These are phyloP conservation scores for Brachymystax lenok DNA, from an alignment of 2,797 vertebrate genomes.

Conservation along the genomic window DNA sequence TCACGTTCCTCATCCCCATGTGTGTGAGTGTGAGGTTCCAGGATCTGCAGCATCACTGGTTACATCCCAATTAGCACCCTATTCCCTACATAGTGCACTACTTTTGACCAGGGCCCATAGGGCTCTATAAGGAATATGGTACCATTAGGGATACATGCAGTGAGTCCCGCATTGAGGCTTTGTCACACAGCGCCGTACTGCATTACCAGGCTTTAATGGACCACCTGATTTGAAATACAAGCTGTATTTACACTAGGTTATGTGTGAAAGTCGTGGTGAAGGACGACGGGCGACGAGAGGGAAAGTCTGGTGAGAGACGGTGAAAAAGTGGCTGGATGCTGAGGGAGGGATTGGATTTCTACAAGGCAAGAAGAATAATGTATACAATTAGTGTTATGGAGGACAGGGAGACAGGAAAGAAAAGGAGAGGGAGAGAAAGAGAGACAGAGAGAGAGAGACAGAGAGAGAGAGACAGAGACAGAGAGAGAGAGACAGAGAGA, in stretches of 20 bases:
- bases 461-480: neutral
- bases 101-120: neutral
- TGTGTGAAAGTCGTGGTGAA: neutral
- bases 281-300: neutral
- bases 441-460: neutral
- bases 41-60: constrained; percentile 28
- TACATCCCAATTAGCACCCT: neutral
- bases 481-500: neutral
- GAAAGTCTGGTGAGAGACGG: neutral
- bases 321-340: constrained; percentile 1
- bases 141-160: neutral
- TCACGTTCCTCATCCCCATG: constrained; percentile 50
- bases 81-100: neutral
- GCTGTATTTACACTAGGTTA: constrained; percentile 40
- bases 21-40: constrained; percentile 32
- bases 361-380: constrained; percentile 12
- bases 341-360: constrained; percentile 15
- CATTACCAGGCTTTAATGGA: constrained; percentile 53
- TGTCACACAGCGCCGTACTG: constrained; percentile 47
- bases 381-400: constrained; percentile 23
- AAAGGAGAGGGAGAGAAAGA: too few relatives aligned
- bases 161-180: constrained; percentile 39
- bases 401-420: neutral
- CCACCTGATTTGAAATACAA: neutral
- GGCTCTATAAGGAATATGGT: neutral